Evolutionary conservation across 2,797 vertebrate genomes (phyloP), one percentile per base, ranked within the genome.

Genomic region (Gallinago nigripennis): DNA sequence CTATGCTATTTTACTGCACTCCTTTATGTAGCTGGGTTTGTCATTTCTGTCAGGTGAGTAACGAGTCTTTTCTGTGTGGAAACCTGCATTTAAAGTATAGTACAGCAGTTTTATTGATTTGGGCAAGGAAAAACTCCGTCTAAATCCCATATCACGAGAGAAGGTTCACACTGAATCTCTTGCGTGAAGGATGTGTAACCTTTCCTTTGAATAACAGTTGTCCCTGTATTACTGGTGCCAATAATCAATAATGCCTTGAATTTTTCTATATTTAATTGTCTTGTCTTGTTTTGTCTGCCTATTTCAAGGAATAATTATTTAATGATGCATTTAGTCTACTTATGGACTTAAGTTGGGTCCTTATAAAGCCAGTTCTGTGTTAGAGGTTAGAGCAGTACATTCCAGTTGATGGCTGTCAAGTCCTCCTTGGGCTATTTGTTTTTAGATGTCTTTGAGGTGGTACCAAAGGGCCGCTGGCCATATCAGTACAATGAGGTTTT

Each of bases 211-310:
- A 30, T 41, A 70, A 53, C 76, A 84, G 35, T 48, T 81, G 25
- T 86, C 82, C 54, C 23, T 73, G 43, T 79, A 72, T 70, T 51
- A 63, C 82, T 91, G 76, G 79, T 96, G 90, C 91, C 82, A 96
- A 37, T 91, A 84, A 91, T 77, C 43, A 76, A 93, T 64, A 97
- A 92, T 86, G 81, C 81, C 94, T 91, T 91, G 84, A 79, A 48
- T 90, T 95, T 93, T 95, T 83, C 86, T 90, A 5, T 72, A 48
- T 90, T 92, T 35, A 51, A 79, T 27, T 75, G 68, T 61, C 79
- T 70, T 80, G 45, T 94, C 85, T 27, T 75, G 68, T 61, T 82
- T 70, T 80, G 45, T 94, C 85, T 93, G 86, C 61, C 31, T 90
- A 28, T 92, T 94, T 91, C 77, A 94, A 93, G 87, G 76, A 93